These are phyloP conservation scores for Epizoanthus rinbou DNA, from an alignment of 92 coral and sea anemone genomes.

Conservation along the genomic window DNA sequence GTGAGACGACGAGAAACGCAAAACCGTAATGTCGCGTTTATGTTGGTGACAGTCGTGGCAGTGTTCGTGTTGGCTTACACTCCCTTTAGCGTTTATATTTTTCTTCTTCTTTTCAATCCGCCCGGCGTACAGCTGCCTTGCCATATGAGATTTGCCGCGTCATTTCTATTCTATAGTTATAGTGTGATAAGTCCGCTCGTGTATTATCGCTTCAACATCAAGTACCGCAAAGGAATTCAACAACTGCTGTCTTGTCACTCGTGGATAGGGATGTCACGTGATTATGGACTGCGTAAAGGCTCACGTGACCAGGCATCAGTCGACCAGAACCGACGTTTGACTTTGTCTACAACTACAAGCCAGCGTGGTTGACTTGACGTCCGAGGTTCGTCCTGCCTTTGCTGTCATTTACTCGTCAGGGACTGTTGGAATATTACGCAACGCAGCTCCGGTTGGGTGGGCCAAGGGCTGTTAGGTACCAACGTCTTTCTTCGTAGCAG, in stretches of 20 bases:
- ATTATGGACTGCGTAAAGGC: not conserved
- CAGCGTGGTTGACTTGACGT: no score
- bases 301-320: not conserved
- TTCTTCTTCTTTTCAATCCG: constrained; percentile 7
- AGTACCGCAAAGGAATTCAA: constrained; percentile 18
- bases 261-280: not conserved
- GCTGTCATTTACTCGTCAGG: no score
- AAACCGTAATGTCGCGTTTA: constrained; percentile 20
- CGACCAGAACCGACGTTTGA: constrained; percentile 7
- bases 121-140: constrained; percentile 16
- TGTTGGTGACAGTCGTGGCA: constrained; percentile 17
- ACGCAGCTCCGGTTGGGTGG: no score
- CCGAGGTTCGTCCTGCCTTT: no score
- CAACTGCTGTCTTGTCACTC: constrained; percentile 2
- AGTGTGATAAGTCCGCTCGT: constrained; percentile 20
- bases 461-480: no score
- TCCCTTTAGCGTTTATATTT: not conserved
- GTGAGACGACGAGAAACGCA: constrained; percentile 33
- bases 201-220: constrained; percentile 31
- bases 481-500: no score
- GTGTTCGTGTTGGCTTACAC: constrained; percentile 37
- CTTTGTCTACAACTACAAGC: constrained; percentile 20
- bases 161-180: constrained; percentile 31
- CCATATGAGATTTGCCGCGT: not conserved
- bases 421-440: no score